Conservation (phyloP, 2,113 vertebrate genomes). For the Oceanodroma tethys region DNA sequence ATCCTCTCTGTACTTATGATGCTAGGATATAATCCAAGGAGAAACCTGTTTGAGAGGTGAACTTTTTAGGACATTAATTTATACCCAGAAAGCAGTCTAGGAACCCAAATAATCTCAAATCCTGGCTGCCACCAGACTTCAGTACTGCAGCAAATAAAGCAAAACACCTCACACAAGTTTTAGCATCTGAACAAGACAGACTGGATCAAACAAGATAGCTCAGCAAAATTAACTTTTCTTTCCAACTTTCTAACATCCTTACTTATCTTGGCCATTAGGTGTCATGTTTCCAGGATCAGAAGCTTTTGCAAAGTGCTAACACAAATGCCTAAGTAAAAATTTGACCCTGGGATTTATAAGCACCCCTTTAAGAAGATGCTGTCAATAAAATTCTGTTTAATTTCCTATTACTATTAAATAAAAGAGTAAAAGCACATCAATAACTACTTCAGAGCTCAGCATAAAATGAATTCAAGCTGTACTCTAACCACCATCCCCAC, state of each 20-base stretch:
- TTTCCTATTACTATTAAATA: not conserved
- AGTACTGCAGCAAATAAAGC: not conserved
- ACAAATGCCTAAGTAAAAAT: not conserved
- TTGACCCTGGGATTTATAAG: not conserved
- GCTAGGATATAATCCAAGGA: not conserved
- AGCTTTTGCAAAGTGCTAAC: not conserved
- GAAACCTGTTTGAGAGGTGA: not conserved
- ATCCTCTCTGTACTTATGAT: accelerated
- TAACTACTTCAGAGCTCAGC: not conserved
- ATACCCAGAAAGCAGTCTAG: not conserved
- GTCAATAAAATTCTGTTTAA: not conserved
- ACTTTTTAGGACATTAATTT: not conserved
- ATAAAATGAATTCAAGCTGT: not conserved
- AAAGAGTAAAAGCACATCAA: not conserved
- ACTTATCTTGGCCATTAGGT: not conserved
- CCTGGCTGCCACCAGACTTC: not conserved
- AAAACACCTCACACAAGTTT: not conserved
- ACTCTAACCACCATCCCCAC: not conserved
- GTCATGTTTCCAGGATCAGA: not conserved
- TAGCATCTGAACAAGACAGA: not conserved
- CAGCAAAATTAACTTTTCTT: not conserved
- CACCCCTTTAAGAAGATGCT: not conserved
- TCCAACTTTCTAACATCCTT: not conserved
- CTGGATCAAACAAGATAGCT: not conserved
- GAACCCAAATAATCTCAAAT: not conserved